Evolutionary conservation across 2,797 vertebrate species (phyloP).

Genomic region (Sardinella longiceps): DNA sequence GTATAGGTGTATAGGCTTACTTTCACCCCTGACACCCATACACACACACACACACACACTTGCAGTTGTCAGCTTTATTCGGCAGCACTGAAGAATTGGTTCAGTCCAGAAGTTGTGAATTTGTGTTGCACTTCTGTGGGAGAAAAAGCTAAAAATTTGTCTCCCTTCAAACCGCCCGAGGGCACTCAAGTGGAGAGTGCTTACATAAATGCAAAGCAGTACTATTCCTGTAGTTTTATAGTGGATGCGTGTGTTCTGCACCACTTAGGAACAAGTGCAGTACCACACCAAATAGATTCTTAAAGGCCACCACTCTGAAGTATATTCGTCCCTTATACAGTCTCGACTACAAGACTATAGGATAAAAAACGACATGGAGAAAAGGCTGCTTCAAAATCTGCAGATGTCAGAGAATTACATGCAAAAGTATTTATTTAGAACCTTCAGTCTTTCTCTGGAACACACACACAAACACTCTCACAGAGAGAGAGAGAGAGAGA

Average conservation of each 20-base stretch:
- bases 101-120: neutral
- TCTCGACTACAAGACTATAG: neutral
- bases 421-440: too few species aligned
- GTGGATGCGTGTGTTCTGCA: neutral
- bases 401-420: neutral
- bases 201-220: neutral
- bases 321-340: neutral
- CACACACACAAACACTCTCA: slow-evolving; percentile 4
- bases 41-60: too few species aligned
- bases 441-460: too few species aligned
- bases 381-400: neutral
- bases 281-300: neutral
- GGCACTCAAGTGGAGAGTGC: neutral
- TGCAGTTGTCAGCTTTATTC: too few species aligned
- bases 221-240: slow-evolving; percentile 15
- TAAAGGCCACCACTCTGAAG: neutral
- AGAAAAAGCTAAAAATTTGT: neutral
- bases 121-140: neutral
- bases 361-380: neutral
- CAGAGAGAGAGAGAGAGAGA: too few species aligned
- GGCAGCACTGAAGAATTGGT: neutral
- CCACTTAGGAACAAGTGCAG: neutral
- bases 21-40: too few species aligned
- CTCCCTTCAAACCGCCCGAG: neutral
- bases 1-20: too few species aligned